These are phyloP conservation scores for Xiphophorus birchmanni DNA, from an alignment of 2,797 vertebrate species.

Conservation along the genomic window DNA sequence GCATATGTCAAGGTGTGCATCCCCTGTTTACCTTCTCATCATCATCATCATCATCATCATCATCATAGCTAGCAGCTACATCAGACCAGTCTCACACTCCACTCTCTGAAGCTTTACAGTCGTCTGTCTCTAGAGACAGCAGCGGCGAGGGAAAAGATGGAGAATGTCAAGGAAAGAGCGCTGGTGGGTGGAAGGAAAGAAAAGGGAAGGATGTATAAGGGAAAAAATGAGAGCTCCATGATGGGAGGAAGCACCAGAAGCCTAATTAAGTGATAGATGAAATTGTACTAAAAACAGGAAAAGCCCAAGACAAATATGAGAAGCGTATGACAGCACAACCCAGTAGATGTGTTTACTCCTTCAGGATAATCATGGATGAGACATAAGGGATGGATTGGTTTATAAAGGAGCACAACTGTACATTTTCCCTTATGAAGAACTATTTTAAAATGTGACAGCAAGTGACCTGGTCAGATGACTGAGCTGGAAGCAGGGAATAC, in stretches of 20 bases:
- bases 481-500: neutral
- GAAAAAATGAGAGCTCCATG: neutral
- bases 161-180: neutral
- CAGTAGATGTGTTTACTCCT: neutral
- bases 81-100: constrained; percentile 34
- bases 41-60: neutral
- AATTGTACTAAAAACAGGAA: neutral
- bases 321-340: neutral
- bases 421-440: neutral
- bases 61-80: constrained; percentile 15
- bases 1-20: neutral
- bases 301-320: neutral
- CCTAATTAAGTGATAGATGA: neutral
- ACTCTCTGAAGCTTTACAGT: constrained; percentile 14
- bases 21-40: constrained; percentile 11
- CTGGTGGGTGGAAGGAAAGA: neutral
- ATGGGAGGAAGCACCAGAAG: neutral
- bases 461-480: neutral
- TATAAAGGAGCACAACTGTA: neutral
- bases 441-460: neutral
- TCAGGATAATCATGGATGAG: neutral
- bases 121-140: constrained; percentile 25
- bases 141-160: neutral
- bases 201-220: neutral
- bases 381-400: neutral